Percentiles rank a stretch among this genome's conserved stretches.
phyloP scores from a whole-genome alignment of 2,888 invertebrate species.

The Drosophila maculinotata region DNA sequence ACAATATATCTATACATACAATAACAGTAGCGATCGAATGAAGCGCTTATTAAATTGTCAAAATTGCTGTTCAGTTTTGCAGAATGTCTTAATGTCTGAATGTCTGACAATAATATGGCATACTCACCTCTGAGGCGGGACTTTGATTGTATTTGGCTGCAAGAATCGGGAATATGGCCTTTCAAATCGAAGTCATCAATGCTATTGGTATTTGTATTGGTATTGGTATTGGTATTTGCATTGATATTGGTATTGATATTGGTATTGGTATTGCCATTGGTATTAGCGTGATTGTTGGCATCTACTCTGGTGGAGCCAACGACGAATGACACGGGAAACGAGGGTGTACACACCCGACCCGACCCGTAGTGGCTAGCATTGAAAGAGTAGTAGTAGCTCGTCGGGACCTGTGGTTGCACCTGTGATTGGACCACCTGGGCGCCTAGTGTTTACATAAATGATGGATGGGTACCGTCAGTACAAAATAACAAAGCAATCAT shows the following conservation, averaged over 20 bases:
- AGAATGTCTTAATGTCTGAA: not conserved
- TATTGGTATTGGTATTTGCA: constrained; percentile 11
- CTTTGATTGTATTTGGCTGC: constrained; percentile 12
- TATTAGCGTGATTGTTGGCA: constrained; percentile 1
- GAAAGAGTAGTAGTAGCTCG: constrained; percentile 4
- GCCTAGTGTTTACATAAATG: constrained; percentile 31
- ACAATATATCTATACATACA: constrained; percentile 9
- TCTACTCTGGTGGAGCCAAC: constrained; percentile 15
- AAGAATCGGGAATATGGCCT: constrained; percentile 14
- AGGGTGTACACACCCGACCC: not conserved
- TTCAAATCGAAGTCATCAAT: constrained; percentile 8
- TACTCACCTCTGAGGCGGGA: constrained; percentile 56
- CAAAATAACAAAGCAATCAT: constrained; percentile 17
- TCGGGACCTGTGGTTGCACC: not conserved
- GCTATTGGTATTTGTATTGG: constrained; percentile 16
- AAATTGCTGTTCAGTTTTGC: constrained; percentile 4
- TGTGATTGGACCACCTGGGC: constrained; percentile 19
- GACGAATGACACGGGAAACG: constrained; percentile 15
- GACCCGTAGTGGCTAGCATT: not conserved
- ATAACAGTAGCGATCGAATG: not conserved
- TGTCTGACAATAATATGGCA: constrained; percentile 16
- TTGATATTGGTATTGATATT: constrained; percentile 11
- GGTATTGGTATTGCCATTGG: constrained; percentile 8
- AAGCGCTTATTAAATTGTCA: not conserved
- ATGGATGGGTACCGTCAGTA: constrained; percentile 20